Base-by-base conservation (phyloP, 2,797 vertebrate genomes). In the Pseudochaenichthys georgianus region DNA sequence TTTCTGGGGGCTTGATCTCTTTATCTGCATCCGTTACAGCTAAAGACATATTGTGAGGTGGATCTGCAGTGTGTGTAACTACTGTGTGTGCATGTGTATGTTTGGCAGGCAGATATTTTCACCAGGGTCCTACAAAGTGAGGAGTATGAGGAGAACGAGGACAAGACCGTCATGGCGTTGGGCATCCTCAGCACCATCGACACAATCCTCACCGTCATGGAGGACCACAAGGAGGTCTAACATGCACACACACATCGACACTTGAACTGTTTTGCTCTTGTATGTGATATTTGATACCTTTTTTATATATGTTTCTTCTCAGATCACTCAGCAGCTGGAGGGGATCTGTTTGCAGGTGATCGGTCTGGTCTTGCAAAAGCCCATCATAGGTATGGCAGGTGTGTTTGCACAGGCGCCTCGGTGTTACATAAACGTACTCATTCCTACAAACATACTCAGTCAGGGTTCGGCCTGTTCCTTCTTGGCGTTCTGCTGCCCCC, bases 301-400 rank as follows among this genome's bases (percentile, higher is more conserved):
- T 28, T 28, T 28, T 28, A 5, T 28, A 1, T 42, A n/a, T 31
- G 0, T 0, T 76, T 4, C 13, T 9, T 84, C 89, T 82, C 87
- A 99, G 98, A 96, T 99, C 90, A 97, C 95, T 48, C 97, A 97
- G 84, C 97, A 99, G 88, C 89, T 99, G 1, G 98, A 99, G 91
- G 96, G 95, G n/a, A 98, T 99, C 90, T 99, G 98, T 87, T 94
- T 99, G 80, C 97, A 97, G 87, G 97, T 99, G 78, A 98, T 99
- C 74, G 97, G 98, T 46, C 95, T 99, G 16, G 98, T 99, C 84
- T 92, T 99, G 75, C 98, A 99, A 93, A 99, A 99, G 90, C 97
- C 97, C 0, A 96, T 99, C 82, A 97, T 99, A 96, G 98, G 98
- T 99, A 97, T 94, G 95, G 93, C 91, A 94, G 93, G 93, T 95